A percentile compares a stretch with the other conserved stretches of the same genome.
These are phyloP conservation scores for Tupaia chinensis DNA, from an alignment of 2,113 vertebrate species.

Conservation along the genomic window DNA sequence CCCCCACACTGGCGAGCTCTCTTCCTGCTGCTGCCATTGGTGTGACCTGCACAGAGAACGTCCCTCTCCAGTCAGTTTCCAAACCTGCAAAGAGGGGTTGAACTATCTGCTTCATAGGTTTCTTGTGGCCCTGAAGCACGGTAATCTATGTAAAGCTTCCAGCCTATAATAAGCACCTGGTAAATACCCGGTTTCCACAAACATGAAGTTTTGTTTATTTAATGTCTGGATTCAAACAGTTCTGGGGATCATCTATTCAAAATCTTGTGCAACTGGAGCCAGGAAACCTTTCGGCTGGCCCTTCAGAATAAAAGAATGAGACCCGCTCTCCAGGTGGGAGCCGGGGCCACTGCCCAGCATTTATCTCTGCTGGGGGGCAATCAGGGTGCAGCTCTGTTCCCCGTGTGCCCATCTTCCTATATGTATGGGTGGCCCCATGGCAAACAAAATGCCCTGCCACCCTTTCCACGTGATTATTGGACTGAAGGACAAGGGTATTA, in stretches of 20 bases:
- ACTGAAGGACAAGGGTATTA: not conserved
- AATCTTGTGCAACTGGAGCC: not conserved
- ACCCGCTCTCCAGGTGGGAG: not conserved
- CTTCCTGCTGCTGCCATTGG: rapidly evolving
- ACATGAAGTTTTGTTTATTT: not conserved
- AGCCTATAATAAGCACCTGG: not conserved
- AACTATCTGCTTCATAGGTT: not conserved
- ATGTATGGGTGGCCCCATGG: not conserved
- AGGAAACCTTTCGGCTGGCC: not conserved
- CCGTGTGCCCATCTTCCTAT: not conserved
- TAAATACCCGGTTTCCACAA: not conserved
- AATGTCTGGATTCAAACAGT: constrained; percentile 13
- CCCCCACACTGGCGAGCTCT: not conserved
- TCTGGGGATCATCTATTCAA: not conserved
- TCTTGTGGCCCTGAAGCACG: not conserved
- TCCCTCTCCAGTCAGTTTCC: not conserved
- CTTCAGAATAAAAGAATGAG: not conserved
- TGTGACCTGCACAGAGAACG: not conserved
- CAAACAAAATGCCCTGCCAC: not conserved
- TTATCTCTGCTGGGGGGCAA: not conserved
- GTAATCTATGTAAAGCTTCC: not conserved
- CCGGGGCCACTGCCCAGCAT: not conserved
- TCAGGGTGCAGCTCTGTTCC: not conserved
- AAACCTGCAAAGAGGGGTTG: not conserved
- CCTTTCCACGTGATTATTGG: not conserved